Conservation (phyloP, 30 jellyfish, hydroid and myxozoan genomes). For the Rhopilema esculentum region DNA sequence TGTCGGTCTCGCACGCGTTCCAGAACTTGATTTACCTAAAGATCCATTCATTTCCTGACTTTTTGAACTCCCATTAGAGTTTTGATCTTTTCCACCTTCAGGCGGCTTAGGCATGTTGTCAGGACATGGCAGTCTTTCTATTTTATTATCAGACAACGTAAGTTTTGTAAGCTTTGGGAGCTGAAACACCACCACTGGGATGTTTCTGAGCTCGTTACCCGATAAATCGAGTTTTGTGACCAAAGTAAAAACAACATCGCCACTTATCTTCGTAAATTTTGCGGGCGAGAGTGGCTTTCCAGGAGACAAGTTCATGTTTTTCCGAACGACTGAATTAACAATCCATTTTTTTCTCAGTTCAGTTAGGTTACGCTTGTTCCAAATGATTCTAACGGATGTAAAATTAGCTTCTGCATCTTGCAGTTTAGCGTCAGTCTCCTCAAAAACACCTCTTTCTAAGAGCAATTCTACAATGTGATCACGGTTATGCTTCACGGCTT, state of each 20-base stretch:
- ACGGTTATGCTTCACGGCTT: constrained; percentile 44
- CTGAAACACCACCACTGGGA: constrained; percentile 80
- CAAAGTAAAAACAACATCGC: constrained; percentile 16
- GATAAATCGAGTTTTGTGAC: constrained; percentile 78
- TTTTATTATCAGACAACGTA: constrained; percentile 74
- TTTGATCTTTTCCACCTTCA: not conserved
- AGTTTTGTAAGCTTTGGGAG: constrained; percentile 76
- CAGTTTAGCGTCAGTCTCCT: constrained; percentile 66
- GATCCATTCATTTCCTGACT: not conserved
- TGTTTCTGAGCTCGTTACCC: constrained; percentile 47
- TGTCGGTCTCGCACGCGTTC: not conserved
- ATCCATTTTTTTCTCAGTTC: constrained; percentile 76
- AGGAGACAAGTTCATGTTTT: constrained; percentile 19
- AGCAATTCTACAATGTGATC: constrained; percentile 61
- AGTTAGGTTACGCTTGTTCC: constrained; percentile 76
- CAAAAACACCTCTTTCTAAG: constrained; percentile 65
- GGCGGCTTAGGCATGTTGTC: not conserved
- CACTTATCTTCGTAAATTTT: not conserved
- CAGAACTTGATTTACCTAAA: not conserved
- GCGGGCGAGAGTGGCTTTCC: not conserved
- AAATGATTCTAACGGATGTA: constrained; percentile 59
- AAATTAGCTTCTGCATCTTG: constrained; percentile 41
- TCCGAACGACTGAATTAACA: constrained; percentile 45
- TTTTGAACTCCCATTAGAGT: not conserved
- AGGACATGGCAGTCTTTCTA: constrained; percentile 9